Evolutionary conservation across 2,888 invertebrate genomes (phyloP).

Genomic region (Acrobasis repandana): DNA sequence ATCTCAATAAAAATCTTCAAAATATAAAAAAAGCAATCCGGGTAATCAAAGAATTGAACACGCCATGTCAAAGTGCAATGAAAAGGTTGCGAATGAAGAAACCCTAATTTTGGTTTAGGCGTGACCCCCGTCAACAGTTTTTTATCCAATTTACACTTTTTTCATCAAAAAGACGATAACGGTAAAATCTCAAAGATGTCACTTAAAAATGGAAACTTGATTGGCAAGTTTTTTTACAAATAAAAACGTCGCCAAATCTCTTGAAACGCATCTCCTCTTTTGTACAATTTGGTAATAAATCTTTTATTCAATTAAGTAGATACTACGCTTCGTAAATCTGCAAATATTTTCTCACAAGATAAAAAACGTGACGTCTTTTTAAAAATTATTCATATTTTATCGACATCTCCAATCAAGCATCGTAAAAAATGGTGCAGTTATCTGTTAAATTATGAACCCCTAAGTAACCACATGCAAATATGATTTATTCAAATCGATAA

Average conservation of each 20-base stretch:
- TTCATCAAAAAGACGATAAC: slow-evolving; percentile 64
- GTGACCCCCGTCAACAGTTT: slow-evolving; percentile 80
- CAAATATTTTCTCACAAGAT: slow-evolving; percentile 68
- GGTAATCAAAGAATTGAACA: slow-evolving; percentile 71
- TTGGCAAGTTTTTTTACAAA: slow-evolving; percentile 71
- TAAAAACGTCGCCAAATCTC: slow-evolving; percentile 62
- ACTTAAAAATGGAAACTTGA: slow-evolving; percentile 78
- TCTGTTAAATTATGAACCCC: slow-evolving; percentile 16
- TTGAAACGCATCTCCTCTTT: slow-evolving; percentile 63
- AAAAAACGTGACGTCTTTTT: slow-evolving; percentile 33
- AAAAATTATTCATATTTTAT: slow-evolving; percentile 7
- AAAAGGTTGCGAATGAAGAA: slow-evolving; percentile 73
- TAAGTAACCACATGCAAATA: slow-evolving; percentile 26
- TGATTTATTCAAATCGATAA: slow-evolving; percentile 22
- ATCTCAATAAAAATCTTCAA: slow-evolving; percentile 72
- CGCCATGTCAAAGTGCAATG: slow-evolving; percentile 79
- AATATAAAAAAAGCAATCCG: slow-evolving; percentile 54
- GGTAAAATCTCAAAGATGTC: slow-evolving; percentile 68
- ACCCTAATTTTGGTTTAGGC: slow-evolving; percentile 77
- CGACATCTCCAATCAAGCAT: neutral
- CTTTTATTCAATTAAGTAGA: slow-evolving; percentile 45
- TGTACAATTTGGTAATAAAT: slow-evolving; percentile 55
- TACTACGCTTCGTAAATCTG: slow-evolving; percentile 37
- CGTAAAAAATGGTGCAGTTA: slow-evolving; percentile 1
- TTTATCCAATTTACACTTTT: slow-evolving; percentile 73